phyloP scores from a whole-genome alignment of 2,113 vertebrate species.

The Callipepla squamata region DNA sequence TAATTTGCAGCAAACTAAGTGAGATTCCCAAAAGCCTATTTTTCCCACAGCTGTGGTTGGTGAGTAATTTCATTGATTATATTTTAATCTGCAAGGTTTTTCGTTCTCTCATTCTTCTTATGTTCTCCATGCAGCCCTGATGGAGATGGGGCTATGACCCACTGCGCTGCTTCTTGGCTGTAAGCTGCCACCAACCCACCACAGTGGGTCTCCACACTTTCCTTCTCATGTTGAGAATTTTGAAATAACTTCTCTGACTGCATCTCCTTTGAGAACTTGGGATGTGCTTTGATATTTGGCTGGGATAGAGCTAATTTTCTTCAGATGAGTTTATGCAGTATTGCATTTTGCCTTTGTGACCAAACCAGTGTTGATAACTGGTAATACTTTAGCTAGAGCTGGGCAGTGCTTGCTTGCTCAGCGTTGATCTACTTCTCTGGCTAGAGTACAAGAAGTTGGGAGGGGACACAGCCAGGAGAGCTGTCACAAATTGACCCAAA shows the following conservation, averaged over 20 bases:
- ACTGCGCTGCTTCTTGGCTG: neutral
- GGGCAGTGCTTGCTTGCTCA: neutral
- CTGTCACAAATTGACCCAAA: no score
- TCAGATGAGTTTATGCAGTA: rapidly evolving
- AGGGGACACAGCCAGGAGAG: no score
- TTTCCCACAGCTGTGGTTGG: neutral
- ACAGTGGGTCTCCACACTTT: neutral
- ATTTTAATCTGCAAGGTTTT: neutral
- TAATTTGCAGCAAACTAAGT: neutral
- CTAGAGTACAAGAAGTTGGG: no score
- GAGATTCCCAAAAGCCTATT: neutral
- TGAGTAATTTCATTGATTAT: neutral
- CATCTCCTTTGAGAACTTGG: neutral
- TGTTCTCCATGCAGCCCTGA: neutral
- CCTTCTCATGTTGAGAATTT: neutral
- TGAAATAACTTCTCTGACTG: neutral
- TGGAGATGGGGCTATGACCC: neutral
- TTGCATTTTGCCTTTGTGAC: neutral
- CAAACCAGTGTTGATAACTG: neutral
- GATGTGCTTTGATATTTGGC: neutral
- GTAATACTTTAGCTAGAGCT: neutral
- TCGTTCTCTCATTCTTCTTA: rapidly evolving
- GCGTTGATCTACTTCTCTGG: neutral
- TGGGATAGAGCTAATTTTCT: neutral
- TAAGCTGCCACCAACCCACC: neutral